Conservation (phyloP, 2,113 vertebrate genomes). For the Ochotona curzoniae region DNA sequence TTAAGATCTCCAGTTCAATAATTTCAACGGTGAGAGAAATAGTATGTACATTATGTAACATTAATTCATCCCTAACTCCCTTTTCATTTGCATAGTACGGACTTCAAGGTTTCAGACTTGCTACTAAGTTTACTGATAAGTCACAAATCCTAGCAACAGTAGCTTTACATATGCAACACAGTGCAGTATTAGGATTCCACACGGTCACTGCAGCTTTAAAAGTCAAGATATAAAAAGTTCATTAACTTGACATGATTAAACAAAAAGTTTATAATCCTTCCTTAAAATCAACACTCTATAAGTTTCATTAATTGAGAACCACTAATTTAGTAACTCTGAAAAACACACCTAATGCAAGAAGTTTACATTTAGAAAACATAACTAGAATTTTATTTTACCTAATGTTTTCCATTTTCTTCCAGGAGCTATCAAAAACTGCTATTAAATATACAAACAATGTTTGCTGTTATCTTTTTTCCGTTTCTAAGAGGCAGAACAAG, state of each 20-base stretch:
- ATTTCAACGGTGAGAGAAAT: slow-evolving; percentile 7
- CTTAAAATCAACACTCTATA: not conserved
- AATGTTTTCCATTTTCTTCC: slow-evolving; percentile 57
- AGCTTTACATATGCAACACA: not conserved
- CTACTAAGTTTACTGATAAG: not conserved
- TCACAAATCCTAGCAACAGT: slow-evolving; percentile 30
- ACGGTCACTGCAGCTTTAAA: slow-evolving; percentile 32
- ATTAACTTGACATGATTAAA: slow-evolving; percentile 27
- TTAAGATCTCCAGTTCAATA: not conserved
- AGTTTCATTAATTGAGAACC: slow-evolving; percentile 45
- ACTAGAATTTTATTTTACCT: slow-evolving; percentile 41
- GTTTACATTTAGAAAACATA: slow-evolving; percentile 38
- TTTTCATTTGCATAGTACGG: not conserved
- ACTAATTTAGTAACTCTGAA: not conserved
- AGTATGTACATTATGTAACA: not conserved
- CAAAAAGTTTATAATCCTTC: not conserved
- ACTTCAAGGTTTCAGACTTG: slow-evolving; percentile 46
- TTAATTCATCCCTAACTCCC: not conserved
- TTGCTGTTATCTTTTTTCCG: slow-evolving; percentile 50
- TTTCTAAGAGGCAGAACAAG: slow-evolving; percentile 39
- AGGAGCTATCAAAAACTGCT: slow-evolving; percentile 54
- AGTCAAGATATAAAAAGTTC: not conserved
- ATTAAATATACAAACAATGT: slow-evolving; percentile 61
- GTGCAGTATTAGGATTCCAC: not conserved
- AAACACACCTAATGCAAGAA: slow-evolving; percentile 23